Evolutionary conservation across 2,888 invertebrate genomes (phyloP), one percentile per base, ranked within the genome.

Genomic region (Drosophila peninsularis): DNA sequence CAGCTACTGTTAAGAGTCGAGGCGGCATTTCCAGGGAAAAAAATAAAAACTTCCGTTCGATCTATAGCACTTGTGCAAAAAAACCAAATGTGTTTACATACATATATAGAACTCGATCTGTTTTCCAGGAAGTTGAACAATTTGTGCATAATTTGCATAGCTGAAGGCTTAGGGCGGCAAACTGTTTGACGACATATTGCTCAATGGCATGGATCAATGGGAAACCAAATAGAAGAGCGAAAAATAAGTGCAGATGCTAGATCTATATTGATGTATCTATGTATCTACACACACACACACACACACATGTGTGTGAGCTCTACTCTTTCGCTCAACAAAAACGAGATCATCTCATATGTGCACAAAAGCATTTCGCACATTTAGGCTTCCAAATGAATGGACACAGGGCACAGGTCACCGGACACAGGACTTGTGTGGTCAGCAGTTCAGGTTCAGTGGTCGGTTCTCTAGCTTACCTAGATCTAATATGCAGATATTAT

Each of bases 151-250:
- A 85, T 86, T 86, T 88, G 88, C 85, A 85, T 82, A 77, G 70
- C 62, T 56, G 41, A 13, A 58, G 70, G 49, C 72, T 82, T 81
- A 86, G 62, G 79, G 87, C 87, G 83, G 83, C 84, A 83, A 84
- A 86, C 75, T 86, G 87, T 84, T 84, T 84, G 83, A 86, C 87
- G 83, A 86, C 78, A 84, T 71, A 84, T 84, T 84, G 84, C 83
- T 83, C 87, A 84, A 84, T 84, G 83, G 82, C 71, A 60, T 44
- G 84, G 83, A 83, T 84, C 84, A 83, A 69, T 70, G 57, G 62
- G 19, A 41, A 69, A 76, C 67, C 61, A 54, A 73, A 73, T 75
- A 64, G 53, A 77, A 70, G 41, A 75, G 36, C 34, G 36, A 19
- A 42, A 17, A 49, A 54, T 30, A 53, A 50, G 54, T 67, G 66